phyloP scores from a whole-genome alignment of 1,140 invertebrate species.

The Phthorimaea operculella region DNA sequence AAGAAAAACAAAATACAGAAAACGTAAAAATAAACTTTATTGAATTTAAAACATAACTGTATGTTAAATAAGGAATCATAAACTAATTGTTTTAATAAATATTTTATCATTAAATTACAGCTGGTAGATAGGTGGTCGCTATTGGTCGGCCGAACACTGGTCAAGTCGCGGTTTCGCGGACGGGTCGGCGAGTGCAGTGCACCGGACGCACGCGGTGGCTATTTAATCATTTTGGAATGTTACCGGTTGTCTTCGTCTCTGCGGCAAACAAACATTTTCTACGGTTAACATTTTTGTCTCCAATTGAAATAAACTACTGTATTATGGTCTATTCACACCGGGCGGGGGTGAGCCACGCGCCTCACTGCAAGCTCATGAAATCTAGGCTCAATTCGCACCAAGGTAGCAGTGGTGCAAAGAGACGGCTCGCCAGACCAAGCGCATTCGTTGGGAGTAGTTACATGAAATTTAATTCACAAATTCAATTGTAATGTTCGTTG shows the following conservation, averaged over 20 bases:
- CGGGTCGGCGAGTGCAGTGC: neutral
- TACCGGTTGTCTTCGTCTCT: conserved; percentile 58
- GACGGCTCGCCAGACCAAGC: no score
- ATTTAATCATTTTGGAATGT: conserved; percentile 58
- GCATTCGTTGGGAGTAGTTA: no score
- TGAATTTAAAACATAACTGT: conserved; percentile 9
- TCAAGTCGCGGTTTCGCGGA: neutral
- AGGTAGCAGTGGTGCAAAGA: no score
- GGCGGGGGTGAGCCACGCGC: neutral
- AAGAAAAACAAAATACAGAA: conserved; percentile 7
- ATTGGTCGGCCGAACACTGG: neutral
- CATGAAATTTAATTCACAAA: no score
- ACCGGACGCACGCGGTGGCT: neutral
- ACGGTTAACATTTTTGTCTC: conserved; percentile 16
- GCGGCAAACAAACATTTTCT: conserved; percentile 50
- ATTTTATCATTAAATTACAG: conserved; percentile 5
- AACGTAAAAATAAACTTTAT: conserved; percentile 14
- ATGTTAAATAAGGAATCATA: conserved; percentile 6
- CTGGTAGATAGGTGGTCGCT: neutral
- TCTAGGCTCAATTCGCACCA: no score
- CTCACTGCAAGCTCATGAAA: no score
- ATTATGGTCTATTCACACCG: conserved; percentile 1
- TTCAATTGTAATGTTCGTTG: no score
- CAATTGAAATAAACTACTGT: neutral
- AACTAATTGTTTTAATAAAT: conserved; percentile 11